Conservation (phyloP, 2,888 invertebrate genomes). For the Yponomeuta malinellus region DNA sequence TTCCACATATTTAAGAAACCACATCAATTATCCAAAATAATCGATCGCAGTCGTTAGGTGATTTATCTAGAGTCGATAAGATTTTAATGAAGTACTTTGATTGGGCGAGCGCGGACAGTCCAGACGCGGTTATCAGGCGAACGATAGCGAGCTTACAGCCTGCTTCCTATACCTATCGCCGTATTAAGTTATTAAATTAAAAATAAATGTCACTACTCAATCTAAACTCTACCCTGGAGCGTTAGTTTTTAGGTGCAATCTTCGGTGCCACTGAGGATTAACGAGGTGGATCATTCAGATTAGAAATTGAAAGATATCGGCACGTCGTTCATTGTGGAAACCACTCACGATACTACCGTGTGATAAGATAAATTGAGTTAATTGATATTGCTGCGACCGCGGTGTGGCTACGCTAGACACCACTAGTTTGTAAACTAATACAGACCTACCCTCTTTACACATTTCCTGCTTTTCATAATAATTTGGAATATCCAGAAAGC, state of each 20-base stretch:
- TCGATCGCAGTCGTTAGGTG: slow-evolving; percentile 72
- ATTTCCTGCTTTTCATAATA: not conserved
- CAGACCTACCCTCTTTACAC: not conserved
- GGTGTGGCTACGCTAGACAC: slow-evolving; percentile 34
- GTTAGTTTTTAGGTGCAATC: slow-evolving; percentile 31
- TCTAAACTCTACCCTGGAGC: slow-evolving; percentile 39
- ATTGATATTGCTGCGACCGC: slow-evolving; percentile 60
- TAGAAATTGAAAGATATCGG: slow-evolving; percentile 73
- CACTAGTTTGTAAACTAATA: not conserved
- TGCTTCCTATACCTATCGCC: slow-evolving; percentile 64
- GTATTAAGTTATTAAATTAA: slow-evolving; percentile 74
- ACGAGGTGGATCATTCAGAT: slow-evolving; percentile 72
- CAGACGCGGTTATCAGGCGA: slow-evolving; percentile 56
- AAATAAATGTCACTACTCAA: slow-evolving; percentile 43
- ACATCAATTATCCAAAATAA: slow-evolving; percentile 71
- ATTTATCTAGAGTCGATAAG: slow-evolving; percentile 75
- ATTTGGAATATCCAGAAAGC: not conserved
- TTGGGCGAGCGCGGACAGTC: slow-evolving; percentile 66
- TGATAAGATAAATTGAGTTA: slow-evolving; percentile 71
- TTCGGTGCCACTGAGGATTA: slow-evolving; percentile 44
- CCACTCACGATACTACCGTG: slow-evolving; percentile 67
- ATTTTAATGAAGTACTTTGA: slow-evolving; percentile 76
- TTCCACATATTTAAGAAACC: slow-evolving; percentile 18
- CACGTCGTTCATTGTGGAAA: slow-evolving; percentile 74
- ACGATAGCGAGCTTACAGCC: slow-evolving; percentile 50